Conservation (phyloP, 2,113 vertebrate species). For the Zootoca vivipara region DNA sequence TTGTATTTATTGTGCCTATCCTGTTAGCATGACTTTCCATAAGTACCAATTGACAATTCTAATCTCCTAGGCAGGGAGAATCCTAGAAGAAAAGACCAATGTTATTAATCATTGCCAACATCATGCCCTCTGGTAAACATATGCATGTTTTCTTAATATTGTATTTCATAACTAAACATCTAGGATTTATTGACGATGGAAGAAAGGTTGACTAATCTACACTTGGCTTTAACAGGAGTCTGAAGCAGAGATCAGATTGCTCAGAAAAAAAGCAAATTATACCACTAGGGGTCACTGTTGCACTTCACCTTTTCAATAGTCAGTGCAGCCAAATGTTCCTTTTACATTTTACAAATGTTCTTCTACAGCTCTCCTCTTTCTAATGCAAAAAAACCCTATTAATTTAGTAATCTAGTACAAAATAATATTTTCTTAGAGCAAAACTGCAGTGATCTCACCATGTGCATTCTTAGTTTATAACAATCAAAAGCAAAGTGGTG, state of each 20-base stretch:
- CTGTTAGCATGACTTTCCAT: background rate
- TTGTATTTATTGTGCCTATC: background rate
- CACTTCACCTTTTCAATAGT: conserved; percentile 48
- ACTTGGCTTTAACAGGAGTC: background rate
- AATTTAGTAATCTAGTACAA: conserved; percentile 48
- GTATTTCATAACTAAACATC: background rate
- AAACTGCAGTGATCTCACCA: conserved; percentile 38
- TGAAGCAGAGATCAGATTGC: background rate
- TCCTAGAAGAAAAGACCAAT: background rate
- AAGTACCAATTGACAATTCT: background rate
- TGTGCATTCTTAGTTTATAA: conserved; percentile 29
- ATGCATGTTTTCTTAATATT: rapidly evolving
- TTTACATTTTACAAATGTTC: too few relatives aligned
- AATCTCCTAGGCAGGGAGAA: background rate
- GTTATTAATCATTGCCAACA: background rate
- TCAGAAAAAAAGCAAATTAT: background rate
- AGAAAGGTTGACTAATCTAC: background rate
- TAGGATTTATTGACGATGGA: background rate
- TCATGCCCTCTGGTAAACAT: background rate
- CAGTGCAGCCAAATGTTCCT: conserved; percentile 23
- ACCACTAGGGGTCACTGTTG: conserved; percentile 76
- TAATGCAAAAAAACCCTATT: conserved; percentile 69
- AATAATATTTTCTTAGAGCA: conserved; percentile 59
- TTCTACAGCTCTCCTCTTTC: conserved; percentile 57
- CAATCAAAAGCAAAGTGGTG: conserved; percentile 54